These are phyloP conservation scores for Pycnonotus jocosus DNA, from an alignment of 2,113 vertebrate genomes.

Conservation along the genomic window DNA sequence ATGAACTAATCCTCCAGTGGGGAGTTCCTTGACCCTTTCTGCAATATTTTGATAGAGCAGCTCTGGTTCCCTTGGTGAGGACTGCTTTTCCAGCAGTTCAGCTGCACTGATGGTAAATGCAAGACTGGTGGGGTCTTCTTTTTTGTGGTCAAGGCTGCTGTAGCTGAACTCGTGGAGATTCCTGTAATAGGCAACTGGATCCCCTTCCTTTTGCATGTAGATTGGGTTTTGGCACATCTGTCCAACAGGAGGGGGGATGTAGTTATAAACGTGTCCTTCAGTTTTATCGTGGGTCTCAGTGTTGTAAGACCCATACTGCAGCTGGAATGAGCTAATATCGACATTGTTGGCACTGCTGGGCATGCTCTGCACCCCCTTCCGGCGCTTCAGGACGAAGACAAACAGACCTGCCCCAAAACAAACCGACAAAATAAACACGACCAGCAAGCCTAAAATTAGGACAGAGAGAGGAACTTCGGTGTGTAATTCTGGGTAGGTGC, in stretches of 20 bases:
- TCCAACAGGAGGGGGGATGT: slow-evolving; percentile 88
- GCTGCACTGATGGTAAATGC: slow-evolving; percentile 92
- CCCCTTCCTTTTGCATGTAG: slow-evolving; percentile 95
- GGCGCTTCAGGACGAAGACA: slow-evolving; percentile 92
- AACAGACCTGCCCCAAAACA: slow-evolving; percentile 96
- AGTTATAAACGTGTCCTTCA: slow-evolving; percentile 93
- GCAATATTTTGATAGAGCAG: slow-evolving; percentile 93
- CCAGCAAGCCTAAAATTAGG: slow-evolving; percentile 92
- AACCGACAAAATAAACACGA: slow-evolving; percentile 95
- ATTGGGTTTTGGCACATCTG: slow-evolving; percentile 99
- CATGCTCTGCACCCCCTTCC: slow-evolving; percentile 84
- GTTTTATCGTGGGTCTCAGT: slow-evolving; percentile 82
- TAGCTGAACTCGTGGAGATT: slow-evolving; percentile 92
- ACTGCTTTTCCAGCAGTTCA: slow-evolving; percentile 86
- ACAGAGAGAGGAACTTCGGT: slow-evolving; percentile 94
- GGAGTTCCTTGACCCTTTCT: slow-evolving; percentile 89
- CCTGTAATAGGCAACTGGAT: slow-evolving; percentile 88
- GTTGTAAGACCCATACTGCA: slow-evolving; percentile 93
- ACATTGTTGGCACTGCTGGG: slow-evolving; percentile 86
- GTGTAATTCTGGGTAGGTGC: slow-evolving; percentile 81
- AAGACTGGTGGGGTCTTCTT: slow-evolving; percentile 76
- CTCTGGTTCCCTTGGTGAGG: slow-evolving; percentile 79
- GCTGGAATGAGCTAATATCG: slow-evolving; percentile 91
- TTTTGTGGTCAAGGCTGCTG: slow-evolving; percentile 81
- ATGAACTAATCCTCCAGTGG: slow-evolving; percentile 80